These are phyloP conservation scores for Epizoanthus ramosus DNA, from an alignment of 92 coral and sea anemone genomes.

Conservation along the genomic window DNA sequence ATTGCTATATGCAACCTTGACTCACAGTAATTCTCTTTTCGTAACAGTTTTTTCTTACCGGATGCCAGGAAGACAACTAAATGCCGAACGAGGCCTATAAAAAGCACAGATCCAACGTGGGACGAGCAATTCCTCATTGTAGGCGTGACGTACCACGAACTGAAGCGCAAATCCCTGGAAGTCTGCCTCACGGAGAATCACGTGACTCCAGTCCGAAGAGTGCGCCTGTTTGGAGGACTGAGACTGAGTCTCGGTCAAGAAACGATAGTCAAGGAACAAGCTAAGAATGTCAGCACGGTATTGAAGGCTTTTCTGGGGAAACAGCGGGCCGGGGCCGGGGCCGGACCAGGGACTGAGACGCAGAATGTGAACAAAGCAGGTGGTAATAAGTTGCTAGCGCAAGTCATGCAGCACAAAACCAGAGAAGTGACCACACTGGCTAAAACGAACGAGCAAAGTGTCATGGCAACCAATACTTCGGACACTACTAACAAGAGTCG, in stretches of 20 bases:
- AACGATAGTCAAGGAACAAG: slow-evolving; percentile 66
- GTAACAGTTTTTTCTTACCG: slow-evolving; percentile 80
- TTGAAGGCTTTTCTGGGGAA: slow-evolving; percentile 49
- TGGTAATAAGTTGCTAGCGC: slow-evolving; percentile 17
- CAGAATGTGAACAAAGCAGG: neutral
- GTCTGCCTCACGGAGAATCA: slow-evolving; percentile 78
- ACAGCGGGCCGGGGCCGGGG: slow-evolving; percentile 21
- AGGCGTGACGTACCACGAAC: slow-evolving; percentile 75
- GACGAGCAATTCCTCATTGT: slow-evolving; percentile 87
- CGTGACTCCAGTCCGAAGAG: slow-evolving; percentile 59
- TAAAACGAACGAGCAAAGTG: neutral
- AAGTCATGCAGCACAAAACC: neutral
- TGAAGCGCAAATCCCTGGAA: slow-evolving; percentile 81
- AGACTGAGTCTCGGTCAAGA: slow-evolving; percentile 75
- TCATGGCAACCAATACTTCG: neutral
- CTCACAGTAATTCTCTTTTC: neutral
- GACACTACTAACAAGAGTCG: neutral
- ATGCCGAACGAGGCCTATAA: slow-evolving; percentile 78
- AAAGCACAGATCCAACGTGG: slow-evolving; percentile 89
- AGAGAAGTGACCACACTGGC: slow-evolving; percentile 21
- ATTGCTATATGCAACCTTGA: too few relatives aligned
- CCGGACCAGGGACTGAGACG: slow-evolving; percentile 1
- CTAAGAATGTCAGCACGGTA: slow-evolving; percentile 59
- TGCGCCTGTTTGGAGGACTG: slow-evolving; percentile 79
- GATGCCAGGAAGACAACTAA: slow-evolving; percentile 82